Conservation (phyloP, 2,797 vertebrate genomes). For the Paratrypauchen microcephalus region DNA sequence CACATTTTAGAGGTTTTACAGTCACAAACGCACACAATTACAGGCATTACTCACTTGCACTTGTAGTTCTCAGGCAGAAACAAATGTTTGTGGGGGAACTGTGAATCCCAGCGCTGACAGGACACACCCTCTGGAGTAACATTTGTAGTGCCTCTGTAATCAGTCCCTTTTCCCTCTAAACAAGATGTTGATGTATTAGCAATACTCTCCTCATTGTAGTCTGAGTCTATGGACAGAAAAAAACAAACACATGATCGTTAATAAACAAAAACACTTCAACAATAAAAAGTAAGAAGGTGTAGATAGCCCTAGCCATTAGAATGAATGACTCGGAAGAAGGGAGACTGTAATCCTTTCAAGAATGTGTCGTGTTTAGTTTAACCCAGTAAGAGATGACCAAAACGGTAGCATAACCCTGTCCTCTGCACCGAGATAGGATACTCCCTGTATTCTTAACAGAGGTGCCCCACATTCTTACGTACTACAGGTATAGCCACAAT, state of each 20-base stretch:
- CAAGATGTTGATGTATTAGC: slow-evolving; percentile 81
- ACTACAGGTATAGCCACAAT: slow-evolving; percentile 28
- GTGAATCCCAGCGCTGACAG: slow-evolving; percentile 93
- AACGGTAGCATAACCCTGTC: slow-evolving; percentile 60
- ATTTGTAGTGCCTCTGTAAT: slow-evolving; percentile 86
- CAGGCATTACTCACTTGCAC: slow-evolving; percentile 90
- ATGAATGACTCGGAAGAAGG: slow-evolving; percentile 33
- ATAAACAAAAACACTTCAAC: not conserved
- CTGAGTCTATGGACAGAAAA: slow-evolving; percentile 37
- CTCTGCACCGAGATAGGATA: slow-evolving; percentile 41
- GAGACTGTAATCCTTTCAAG: slow-evolving; percentile 67
- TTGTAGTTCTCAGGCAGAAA: slow-evolving; percentile 92
- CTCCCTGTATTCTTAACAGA: slow-evolving; percentile 58
- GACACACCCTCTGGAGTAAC: slow-evolving; percentile 87
- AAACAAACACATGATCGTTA: slow-evolving; percentile 2
- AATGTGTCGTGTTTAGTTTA: slow-evolving; percentile 75
- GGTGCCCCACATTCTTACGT: slow-evolving; percentile 50
- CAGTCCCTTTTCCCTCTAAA: slow-evolving; percentile 84
- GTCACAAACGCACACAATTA: slow-evolving; percentile 14
- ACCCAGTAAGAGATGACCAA: slow-evolving; percentile 70
- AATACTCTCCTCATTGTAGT: slow-evolving; percentile 66
- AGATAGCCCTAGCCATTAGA: slow-evolving; percentile 21
- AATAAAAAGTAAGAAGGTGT: slow-evolving; percentile 5
- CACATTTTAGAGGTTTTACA: slow-evolving; percentile 14
- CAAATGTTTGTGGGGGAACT: slow-evolving; percentile 92